phyloP scores from a whole-genome alignment of 2,888 invertebrate genomes.

The Papilio protenor region DNA sequence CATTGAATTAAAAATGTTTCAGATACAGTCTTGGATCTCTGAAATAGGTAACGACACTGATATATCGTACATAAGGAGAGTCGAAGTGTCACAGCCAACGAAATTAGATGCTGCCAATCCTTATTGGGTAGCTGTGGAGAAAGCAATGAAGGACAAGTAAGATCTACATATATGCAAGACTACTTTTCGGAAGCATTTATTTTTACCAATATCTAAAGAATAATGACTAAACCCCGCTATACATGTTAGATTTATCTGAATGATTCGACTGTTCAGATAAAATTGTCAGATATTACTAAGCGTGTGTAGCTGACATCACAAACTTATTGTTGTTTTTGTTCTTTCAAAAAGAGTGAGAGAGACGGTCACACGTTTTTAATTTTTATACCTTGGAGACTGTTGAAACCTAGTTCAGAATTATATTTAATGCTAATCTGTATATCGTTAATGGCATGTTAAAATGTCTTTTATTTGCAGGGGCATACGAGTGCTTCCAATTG shows the following conservation, averaged over 20 bases:
- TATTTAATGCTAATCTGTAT: not conserved
- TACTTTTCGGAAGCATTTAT: not conserved
- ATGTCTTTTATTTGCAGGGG: conserved; percentile 56
- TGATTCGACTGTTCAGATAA: too few species aligned
- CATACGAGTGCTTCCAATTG: conserved; percentile 56
- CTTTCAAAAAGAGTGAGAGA: too few species aligned
- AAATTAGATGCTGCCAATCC: conserved; percentile 84
- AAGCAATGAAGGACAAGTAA: conserved; percentile 74
- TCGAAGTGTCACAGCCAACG: conserved; percentile 70
- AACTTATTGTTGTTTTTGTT: too few species aligned
- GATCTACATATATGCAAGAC: conserved; percentile 45
- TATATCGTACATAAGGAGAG: conserved; percentile 59
- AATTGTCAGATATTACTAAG: too few species aligned
- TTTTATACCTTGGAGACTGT: too few species aligned
- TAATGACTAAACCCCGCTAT: not conserved
- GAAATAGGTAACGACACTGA: conserved; percentile 61
- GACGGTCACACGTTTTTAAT: too few species aligned
- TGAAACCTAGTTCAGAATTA: too few species aligned
- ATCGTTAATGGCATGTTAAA: not conserved
- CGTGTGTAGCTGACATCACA: too few species aligned
- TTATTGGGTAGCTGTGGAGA: conserved; percentile 88
- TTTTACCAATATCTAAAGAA: not conserved
- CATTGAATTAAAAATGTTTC: conserved; percentile 23
- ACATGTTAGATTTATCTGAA: too few species aligned
- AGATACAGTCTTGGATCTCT: conserved; percentile 66